Conservation (phyloP, 2,797 vertebrate species). For the Cygnus olor region DNA sequence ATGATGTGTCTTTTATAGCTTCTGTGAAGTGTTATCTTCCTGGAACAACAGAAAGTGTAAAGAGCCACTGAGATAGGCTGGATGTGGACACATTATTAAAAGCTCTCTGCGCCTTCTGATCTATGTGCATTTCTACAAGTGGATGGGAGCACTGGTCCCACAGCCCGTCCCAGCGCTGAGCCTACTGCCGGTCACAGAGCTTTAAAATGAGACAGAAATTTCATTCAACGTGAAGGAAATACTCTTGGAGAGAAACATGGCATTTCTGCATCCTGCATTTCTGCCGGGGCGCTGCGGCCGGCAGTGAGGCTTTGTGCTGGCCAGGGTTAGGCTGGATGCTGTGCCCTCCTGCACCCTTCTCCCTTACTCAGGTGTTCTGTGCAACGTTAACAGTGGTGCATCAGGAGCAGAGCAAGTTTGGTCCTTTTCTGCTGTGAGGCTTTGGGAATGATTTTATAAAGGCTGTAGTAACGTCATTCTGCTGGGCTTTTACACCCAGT, state of each 20-base stretch:
- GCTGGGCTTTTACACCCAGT: neutral
- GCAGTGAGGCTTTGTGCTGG: neutral
- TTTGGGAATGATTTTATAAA: neutral
- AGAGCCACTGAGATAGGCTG: neutral
- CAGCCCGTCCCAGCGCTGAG: neutral
- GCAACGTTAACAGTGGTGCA: neutral
- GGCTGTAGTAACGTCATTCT: neutral
- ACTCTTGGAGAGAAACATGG: neutral
- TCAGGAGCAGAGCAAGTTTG: neutral
- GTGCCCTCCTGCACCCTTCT: neutral
- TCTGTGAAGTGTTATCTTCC: neutral
- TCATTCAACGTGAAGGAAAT: neutral
- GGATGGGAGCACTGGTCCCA: neutral
- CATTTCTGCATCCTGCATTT: neutral
- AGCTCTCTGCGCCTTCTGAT: neutral
- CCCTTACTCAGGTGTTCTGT: neutral
- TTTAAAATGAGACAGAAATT: neutral
- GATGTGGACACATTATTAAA: neutral
- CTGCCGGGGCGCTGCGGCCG: neutral
- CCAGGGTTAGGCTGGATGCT: neutral
- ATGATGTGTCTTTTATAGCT: slow-evolving; percentile 18
- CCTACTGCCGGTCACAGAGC: neutral
- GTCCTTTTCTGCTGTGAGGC: neutral
- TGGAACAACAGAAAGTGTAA: neutral
- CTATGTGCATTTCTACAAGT: neutral